These are phyloP conservation scores for Pachycephala philippinensis DNA, from an alignment of 2,113 vertebrate genomes.

Conservation along the genomic window DNA sequence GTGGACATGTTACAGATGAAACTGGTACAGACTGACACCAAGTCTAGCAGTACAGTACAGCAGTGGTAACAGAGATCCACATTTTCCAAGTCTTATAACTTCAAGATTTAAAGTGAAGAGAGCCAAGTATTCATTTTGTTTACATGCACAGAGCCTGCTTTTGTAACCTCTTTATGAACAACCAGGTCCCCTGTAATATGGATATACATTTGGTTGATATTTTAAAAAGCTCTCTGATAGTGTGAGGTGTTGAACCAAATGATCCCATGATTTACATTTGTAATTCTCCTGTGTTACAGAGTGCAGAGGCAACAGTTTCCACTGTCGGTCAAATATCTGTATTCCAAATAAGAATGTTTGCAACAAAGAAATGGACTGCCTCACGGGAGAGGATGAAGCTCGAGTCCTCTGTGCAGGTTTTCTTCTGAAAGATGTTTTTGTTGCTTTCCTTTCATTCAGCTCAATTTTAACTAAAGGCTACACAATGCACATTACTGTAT, in stretches of 20 bases:
- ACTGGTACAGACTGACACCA: neutral
- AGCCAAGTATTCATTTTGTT: neutral
- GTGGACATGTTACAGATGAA: neutral
- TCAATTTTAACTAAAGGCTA: neutral
- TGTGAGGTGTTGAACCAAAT: neutral
- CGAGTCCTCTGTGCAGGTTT: constrained; percentile 59
- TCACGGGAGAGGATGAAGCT: constrained; percentile 85
- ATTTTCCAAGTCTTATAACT: neutral
- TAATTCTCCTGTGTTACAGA: constrained; percentile 63
- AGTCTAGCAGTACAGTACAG: neutral
- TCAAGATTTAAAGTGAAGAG: neutral
- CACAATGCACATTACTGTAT: neutral
- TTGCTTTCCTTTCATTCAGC: neutral
- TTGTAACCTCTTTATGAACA: neutral
- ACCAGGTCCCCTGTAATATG: neutral
- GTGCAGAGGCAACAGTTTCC: constrained; percentile 71
- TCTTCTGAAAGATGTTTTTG: neutral
- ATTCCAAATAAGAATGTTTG: constrained; percentile 55
- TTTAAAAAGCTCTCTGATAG: neutral
- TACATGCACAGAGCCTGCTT: neutral
- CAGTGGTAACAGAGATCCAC: neutral
- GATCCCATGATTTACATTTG: neutral
- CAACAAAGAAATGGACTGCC: constrained; percentile 84
- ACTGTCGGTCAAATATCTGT: constrained; percentile 83
- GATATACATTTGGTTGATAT: neutral